phyloP scores from a whole-genome alignment of 2,797 vertebrate genomes.

The Ficedula albicollis region DNA sequence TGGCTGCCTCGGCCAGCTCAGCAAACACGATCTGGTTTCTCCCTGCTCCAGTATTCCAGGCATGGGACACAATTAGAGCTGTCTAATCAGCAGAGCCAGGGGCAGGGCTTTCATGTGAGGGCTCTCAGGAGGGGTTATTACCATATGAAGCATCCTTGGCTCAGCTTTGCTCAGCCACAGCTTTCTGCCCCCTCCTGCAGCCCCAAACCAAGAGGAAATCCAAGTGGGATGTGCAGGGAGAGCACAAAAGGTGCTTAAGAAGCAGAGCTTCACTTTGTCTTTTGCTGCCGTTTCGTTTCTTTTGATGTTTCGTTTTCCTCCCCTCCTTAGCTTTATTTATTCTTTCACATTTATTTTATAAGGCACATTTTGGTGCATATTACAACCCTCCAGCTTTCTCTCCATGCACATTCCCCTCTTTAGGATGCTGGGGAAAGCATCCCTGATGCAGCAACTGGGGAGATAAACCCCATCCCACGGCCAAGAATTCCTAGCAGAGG shows the following conservation, averaged over 20 bases:
- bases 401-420: background rate
- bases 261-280: conserved; percentile 39
- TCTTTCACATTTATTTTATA: background rate
- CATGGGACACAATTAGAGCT: conserved; percentile 71
- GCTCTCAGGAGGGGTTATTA: conserved; percentile 64
- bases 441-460: background rate
- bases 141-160: conserved; percentile 68
- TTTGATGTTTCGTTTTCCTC: conserved; percentile 60
- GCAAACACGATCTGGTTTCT: background rate
- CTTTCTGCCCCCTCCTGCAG: conserved; percentile 21
- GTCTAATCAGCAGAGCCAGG: conserved; percentile 66
- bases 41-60: conserved; percentile 25
- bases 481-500: background rate
- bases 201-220: conserved; percentile 20
- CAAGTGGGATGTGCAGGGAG: background rate
- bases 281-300: conserved; percentile 22
- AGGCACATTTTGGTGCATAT: background rate
- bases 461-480: background rate
- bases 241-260: conserved; percentile 28
- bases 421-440: background rate
- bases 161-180: conserved; percentile 58
- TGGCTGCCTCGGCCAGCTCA: background rate
- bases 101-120: conserved; percentile 64
- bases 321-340: conserved; percentile 32
- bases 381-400: background rate